Evolutionary conservation across 2,888 invertebrate species (phyloP).

Genomic region (Acanthosepion lycidas): DNA sequence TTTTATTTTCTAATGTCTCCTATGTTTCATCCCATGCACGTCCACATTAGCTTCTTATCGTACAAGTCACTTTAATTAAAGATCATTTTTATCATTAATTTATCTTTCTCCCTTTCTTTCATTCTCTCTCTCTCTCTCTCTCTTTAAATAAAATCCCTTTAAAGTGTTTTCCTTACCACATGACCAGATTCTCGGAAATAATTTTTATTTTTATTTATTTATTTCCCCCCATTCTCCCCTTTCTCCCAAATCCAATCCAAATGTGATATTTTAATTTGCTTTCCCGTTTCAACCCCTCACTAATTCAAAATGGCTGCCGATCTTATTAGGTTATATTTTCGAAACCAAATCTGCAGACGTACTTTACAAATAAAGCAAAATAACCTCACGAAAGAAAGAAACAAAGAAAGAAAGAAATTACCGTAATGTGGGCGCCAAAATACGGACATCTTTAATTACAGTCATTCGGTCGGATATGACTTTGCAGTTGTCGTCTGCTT

Average conservation of each 20-base stretch:
- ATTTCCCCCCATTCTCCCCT: background rate
- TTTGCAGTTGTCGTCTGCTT: conserved; percentile 1
- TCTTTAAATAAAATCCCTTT: background rate
- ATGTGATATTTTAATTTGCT: background rate
- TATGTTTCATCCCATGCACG: too few species aligned
- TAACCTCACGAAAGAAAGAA: background rate
- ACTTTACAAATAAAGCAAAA: background rate
- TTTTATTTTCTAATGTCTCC: too few species aligned
- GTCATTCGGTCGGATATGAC: conserved; percentile 2
- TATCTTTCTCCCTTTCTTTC: too few species aligned
- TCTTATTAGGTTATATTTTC: conserved; percentile 33
- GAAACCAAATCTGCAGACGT: background rate
- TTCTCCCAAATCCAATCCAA: background rate
- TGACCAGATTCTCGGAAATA: background rate
- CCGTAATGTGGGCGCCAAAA: background rate
- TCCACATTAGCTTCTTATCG: too few species aligned
- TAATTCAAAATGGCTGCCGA: background rate
- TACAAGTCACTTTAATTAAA: too few species aligned
- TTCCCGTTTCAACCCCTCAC: background rate
- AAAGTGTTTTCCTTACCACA: background rate
- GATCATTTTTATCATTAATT: too few species aligned
- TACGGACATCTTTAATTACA: conserved; percentile 33
- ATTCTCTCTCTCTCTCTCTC: too few species aligned
- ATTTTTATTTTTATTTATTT: background rate
- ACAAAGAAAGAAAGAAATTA: background rate